Conservation (phyloP, 1,140 invertebrate species). For the Lysiphlebus fabarum region DNA sequence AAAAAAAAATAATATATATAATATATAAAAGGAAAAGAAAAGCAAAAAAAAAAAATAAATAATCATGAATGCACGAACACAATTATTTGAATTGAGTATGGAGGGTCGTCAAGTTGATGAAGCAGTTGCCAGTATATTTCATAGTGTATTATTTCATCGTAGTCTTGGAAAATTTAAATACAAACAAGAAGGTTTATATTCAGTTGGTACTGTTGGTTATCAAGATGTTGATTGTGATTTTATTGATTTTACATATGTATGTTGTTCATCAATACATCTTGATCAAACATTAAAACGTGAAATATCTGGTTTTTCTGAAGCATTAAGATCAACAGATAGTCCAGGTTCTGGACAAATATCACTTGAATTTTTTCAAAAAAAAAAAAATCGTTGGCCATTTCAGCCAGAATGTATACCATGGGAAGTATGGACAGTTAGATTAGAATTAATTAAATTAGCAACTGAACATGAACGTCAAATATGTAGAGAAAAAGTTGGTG, state of each 20-base stretch:
- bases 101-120: conserved; percentile 94
- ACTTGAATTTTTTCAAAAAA: conserved; percentile 92
- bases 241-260: conserved; percentile 95
- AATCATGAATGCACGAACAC: conserved; percentile 90
- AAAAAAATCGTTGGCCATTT: conserved; percentile 84
- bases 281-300: conserved; percentile 74
- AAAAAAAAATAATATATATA: background rate
- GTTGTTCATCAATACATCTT: conserved; percentile 80
- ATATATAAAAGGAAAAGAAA: background rate
- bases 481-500: conserved; percentile 85
- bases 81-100: conserved; percentile 83
- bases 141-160: conserved; percentile 91
- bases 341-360: conserved; percentile 80
- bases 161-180: conserved; percentile 94
- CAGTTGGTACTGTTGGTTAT: conserved; percentile 90
- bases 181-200: conserved; percentile 89
- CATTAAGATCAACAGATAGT: conserved; percentile 72
- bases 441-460: conserved; percentile 80
- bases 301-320: conserved; percentile 82
- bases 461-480: conserved; percentile 86
- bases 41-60: conserved; percentile 23
- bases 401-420: conserved; percentile 87
- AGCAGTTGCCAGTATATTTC: conserved; percentile 90
- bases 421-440: conserved; percentile 94
- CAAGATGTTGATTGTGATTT: conserved; percentile 96